Conservation (phyloP, 2,797 vertebrate species). For the Alcedo quadribrachys region DNA sequence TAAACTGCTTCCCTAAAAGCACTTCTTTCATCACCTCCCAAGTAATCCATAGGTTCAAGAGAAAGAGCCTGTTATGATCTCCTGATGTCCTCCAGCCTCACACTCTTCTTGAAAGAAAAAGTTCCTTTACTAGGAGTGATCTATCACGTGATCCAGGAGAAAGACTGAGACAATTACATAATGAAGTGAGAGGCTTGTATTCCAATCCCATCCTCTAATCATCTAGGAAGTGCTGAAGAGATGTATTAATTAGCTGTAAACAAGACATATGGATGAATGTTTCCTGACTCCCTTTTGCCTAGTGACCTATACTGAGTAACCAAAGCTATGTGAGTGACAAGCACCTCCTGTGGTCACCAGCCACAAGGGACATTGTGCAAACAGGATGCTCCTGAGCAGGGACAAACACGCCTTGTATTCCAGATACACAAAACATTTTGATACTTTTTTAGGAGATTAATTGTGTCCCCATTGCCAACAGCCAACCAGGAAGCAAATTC, state of each 20-base stretch:
- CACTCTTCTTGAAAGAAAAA: background rate
- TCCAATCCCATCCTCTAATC: background rate
- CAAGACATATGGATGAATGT: background rate
- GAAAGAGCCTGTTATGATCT: background rate
- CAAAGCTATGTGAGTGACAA: background rate
- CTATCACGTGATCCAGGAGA: background rate
- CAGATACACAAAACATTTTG: background rate
- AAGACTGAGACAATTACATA: background rate
- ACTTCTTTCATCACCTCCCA: background rate
- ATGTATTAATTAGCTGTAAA: background rate
- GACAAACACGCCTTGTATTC: background rate
- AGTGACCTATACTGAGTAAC: background rate
- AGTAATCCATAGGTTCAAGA: background rate
- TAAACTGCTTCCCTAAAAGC: background rate
- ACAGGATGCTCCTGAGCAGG: background rate
- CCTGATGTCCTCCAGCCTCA: background rate
- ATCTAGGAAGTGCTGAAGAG: background rate
- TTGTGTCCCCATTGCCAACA: background rate
- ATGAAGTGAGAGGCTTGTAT: background rate
- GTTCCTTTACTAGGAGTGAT: background rate
- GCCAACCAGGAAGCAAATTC: background rate
- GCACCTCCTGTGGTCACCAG: background rate
- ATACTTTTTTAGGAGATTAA: background rate
- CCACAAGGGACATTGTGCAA: background rate
- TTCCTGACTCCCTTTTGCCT: background rate